Conservation (phyloP, 2,888 invertebrate genomes). For the Amphipoea oculea region DNA sequence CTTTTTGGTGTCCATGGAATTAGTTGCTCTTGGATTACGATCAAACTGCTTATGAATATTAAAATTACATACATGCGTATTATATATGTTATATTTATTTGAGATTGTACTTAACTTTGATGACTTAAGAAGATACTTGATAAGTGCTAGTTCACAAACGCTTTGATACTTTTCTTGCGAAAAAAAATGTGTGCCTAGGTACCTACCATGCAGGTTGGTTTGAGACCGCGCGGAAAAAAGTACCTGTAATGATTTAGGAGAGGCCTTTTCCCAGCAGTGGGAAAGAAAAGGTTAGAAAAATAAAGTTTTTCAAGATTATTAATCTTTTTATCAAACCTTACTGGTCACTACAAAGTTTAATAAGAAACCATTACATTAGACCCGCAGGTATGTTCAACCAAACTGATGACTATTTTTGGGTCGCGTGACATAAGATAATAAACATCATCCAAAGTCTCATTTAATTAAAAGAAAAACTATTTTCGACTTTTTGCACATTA, state of each 20-base stretch:
- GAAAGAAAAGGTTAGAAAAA: background rate
- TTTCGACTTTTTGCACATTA: constrained; percentile 24
- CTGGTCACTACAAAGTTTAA: background rate
- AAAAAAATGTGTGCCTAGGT: no score
- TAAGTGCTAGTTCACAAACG: background rate
- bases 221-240: background rate
- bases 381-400: background rate
- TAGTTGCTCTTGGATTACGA: constrained; percentile 45
- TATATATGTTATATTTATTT: background rate
- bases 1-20: constrained; percentile 55
- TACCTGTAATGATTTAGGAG: no score
- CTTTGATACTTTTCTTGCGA: background rate
- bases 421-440: constrained; percentile 26
- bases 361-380: background rate
- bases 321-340: background rate
- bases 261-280: background rate
- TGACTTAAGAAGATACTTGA: background rate
- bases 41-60: constrained; percentile 40
- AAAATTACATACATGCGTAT: background rate
- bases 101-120: background rate
- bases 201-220: no score
- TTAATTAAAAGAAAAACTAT: constrained; percentile 8
- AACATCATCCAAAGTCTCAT: background rate
- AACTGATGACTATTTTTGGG: background rate
- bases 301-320: background rate